A percentile compares a stretch with the other conserved stretches of the same genome.
Conservation (phyloP, 2,888 invertebrate genomes). For the Chymomyza amoena region DNA sequence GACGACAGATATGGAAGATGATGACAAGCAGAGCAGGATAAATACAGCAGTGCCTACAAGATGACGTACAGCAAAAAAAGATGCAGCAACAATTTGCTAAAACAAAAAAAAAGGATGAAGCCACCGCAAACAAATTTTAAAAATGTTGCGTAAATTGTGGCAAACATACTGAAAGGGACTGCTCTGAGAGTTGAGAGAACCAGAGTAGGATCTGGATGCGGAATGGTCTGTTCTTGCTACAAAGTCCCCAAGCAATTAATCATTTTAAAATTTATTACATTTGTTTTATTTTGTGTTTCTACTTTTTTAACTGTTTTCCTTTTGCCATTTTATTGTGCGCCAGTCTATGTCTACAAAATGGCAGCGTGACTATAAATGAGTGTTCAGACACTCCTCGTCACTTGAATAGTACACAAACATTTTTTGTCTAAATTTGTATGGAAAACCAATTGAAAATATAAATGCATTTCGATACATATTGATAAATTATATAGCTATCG, state of each 20-base stretch:
- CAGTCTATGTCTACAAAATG: neutral
- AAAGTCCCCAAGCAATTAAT: conserved; percentile 71
- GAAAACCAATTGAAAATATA: too few species aligned
- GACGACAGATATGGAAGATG: conserved; percentile 46
- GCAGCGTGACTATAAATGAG: neutral
- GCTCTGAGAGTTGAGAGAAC: neutral
- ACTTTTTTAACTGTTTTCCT: conserved; percentile 54
- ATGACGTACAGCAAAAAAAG: conserved; percentile 48
- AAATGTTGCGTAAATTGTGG: conserved; percentile 14
- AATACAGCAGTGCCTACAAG: neutral
- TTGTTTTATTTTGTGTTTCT: conserved; percentile 61
- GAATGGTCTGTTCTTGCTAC: conserved; percentile 50
- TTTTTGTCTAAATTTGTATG: too few species aligned
- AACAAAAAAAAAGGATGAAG: neutral
- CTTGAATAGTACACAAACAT: too few species aligned
- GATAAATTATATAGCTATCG: too few species aligned
- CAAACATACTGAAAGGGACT: neutral
- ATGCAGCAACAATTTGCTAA: conserved; percentile 31
- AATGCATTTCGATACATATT: too few species aligned
- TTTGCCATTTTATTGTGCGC: conserved; percentile 42
- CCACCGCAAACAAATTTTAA: conserved; percentile 50
- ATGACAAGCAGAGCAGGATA: neutral
- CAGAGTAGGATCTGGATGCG: conserved; percentile 5
- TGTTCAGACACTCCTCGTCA: too few species aligned
- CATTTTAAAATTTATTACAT: conserved; percentile 73